Evolutionary conservation across 2,888 invertebrate genomes (phyloP).

Genomic region (Lapara coniferarum): DNA sequence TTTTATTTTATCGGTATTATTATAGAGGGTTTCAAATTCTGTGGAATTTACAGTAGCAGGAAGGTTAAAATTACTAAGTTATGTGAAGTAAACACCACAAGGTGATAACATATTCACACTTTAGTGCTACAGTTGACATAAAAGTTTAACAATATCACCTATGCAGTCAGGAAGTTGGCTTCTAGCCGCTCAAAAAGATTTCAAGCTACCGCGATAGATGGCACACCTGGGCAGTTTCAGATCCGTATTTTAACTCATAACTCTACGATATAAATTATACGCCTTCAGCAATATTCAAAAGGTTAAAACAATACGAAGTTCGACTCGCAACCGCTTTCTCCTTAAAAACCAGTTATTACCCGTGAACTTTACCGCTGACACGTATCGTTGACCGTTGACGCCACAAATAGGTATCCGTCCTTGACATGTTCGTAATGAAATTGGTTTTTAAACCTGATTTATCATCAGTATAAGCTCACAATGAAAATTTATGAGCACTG

Average conservation of each 20-base stretch:
- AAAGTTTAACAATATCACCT: not conserved
- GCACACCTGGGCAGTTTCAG: slow-evolving; percentile 46
- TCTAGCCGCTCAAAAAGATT: slow-evolving; percentile 46
- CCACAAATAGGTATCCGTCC: slow-evolving; percentile 4
- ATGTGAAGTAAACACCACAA: not conserved
- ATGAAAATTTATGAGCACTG: not conserved
- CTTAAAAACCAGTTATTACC: not conserved
- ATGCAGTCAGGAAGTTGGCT: not conserved
- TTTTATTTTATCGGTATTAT: not conserved
- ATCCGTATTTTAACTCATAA: not conserved
- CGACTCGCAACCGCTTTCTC: not conserved
- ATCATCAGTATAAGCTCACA: not conserved
- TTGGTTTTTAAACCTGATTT: slow-evolving; percentile 27
- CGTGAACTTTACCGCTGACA: slow-evolving; percentile 12
- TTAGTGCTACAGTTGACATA: slow-evolving; percentile 1
- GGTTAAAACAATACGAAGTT: not conserved
- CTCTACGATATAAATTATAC: not conserved
- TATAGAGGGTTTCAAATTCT: too few species aligned
- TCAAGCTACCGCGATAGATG: slow-evolving; percentile 59
- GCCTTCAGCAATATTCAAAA: not conserved
- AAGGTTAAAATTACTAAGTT: not conserved
- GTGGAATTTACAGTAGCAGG: not conserved
- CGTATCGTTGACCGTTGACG: slow-evolving; percentile 1
- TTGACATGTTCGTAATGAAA: slow-evolving; percentile 5
- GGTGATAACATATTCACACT: not conserved